These are phyloP conservation scores for Carassius gibelio DNA, from an alignment of 2,113 vertebrate species.

Conservation along the genomic window DNA sequence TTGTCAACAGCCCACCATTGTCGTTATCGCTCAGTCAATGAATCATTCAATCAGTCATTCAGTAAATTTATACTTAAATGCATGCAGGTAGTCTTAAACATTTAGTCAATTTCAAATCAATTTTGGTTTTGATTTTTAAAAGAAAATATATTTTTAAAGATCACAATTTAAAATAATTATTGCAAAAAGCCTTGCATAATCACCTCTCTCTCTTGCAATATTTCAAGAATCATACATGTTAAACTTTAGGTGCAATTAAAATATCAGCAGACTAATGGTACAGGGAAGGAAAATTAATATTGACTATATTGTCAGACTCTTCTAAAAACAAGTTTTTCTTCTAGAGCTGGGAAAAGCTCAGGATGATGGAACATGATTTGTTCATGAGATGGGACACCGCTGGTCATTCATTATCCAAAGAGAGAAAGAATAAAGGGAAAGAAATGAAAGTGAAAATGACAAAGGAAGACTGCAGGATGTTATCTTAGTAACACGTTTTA, in stretches of 20 bases:
- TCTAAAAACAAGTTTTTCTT: constrained; percentile 30
- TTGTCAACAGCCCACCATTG: not conserved
- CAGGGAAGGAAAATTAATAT: constrained; percentile 41
- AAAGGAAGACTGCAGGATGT: constrained; percentile 34
- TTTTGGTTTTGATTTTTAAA: not conserved
- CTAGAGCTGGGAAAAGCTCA: constrained; percentile 26
- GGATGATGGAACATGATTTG: constrained; percentile 55
- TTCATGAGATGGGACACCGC: constrained; percentile 61
- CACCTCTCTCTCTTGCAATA: not conserved
- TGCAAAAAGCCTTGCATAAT: not conserved
- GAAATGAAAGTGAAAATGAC: constrained; percentile 31
- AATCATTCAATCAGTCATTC: not conserved
- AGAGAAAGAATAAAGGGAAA: constrained; percentile 30
- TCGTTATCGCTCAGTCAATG: not conserved
- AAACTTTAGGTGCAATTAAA: constrained; percentile 40
- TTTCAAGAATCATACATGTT: not conserved
- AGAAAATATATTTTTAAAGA: not conserved
- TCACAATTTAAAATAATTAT: not conserved
- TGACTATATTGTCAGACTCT: constrained; percentile 47
- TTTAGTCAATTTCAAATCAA: not conserved
- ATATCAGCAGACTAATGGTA: constrained; percentile 41
- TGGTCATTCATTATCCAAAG: constrained; percentile 60
- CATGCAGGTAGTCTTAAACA: not conserved
- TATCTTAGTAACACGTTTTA: constrained; percentile 52
- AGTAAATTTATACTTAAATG: not conserved